phyloP scores from a whole-genome alignment of 30 jellyfish, hydroid and myxozoan species.

The Pseudorhiza aurosa region DNA sequence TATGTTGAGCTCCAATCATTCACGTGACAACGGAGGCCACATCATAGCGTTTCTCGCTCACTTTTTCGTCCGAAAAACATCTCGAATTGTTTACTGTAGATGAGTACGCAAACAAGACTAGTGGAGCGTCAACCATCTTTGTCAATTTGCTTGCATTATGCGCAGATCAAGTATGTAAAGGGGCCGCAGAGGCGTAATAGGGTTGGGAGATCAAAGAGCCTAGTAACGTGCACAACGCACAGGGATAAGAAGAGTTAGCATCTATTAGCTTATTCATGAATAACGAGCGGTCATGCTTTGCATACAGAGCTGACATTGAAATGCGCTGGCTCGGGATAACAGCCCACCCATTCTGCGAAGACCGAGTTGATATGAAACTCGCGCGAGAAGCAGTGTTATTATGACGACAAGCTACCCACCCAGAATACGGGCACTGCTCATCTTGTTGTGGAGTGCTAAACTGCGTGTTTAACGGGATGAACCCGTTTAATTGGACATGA shows the following conservation, averaged over 20 bases:
- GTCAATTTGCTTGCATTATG: background rate
- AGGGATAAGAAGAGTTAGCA: constrained; percentile 2
- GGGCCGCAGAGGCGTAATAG: background rate
- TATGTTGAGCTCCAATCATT: too few relatives aligned
- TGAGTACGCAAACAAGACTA: too few relatives aligned
- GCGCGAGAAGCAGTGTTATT: constrained; percentile 27
- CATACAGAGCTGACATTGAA: background rate
- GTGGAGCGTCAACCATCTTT: background rate
- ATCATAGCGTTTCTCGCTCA: too few relatives aligned
- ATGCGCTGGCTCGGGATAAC: background rate
- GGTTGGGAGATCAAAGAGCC: background rate
- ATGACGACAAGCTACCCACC: constrained; percentile 24
- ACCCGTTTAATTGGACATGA: constrained; percentile 11
- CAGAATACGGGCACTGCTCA: background rate
- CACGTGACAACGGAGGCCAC: too few relatives aligned
- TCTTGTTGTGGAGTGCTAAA: constrained; percentile 24
- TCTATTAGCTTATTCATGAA: background rate
- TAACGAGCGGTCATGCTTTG: background rate
- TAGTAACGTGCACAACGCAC: background rate
- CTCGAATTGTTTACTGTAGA: too few relatives aligned
- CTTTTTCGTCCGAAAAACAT: too few relatives aligned
- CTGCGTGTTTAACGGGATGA: constrained; percentile 3
- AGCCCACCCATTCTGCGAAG: constrained; percentile 41
- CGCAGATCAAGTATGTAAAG: background rate
- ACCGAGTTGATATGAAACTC: constrained; percentile 6